Conservation (phyloP, 1,140 invertebrate species). For the Musca vetustissima region DNA sequence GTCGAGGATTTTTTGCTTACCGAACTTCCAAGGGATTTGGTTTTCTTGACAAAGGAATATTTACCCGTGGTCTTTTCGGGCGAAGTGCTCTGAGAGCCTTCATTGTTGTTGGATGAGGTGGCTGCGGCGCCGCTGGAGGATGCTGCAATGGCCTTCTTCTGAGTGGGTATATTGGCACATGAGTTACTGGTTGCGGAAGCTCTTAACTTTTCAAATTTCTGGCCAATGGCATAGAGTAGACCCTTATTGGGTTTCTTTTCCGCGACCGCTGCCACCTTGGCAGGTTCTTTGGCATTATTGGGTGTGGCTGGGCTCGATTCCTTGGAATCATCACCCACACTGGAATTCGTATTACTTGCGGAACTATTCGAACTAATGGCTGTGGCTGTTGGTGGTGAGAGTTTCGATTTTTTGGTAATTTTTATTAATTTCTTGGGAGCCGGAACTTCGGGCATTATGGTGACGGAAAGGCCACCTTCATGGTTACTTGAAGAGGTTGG, state of each 20-base stretch:
- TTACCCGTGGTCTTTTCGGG: slow-evolving; percentile 29
- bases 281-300: slow-evolving; percentile 12
- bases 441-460: slow-evolving; percentile 16
- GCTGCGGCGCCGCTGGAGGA: too few relatives aligned
- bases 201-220: slow-evolving; percentile 67
- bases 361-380: slow-evolving; percentile 32
- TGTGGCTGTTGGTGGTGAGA: slow-evolving; percentile 37
- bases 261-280: slow-evolving; percentile 25
- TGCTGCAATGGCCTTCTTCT: slow-evolving; percentile 21
- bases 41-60: slow-evolving; percentile 33
- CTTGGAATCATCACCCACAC: slow-evolving; percentile 41
- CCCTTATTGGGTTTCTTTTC: slow-evolving; percentile 54
- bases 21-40: slow-evolving; percentile 33
- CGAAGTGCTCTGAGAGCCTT: background rate
- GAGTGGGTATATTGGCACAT: slow-evolving; percentile 12
- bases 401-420: slow-evolving; percentile 47
- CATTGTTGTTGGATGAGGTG: too few relatives aligned
- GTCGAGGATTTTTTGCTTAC: slow-evolving; percentile 17
- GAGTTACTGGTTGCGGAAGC: slow-evolving; percentile 51
- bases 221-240: slow-evolving; percentile 61
- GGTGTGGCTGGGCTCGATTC: slow-evolving; percentile 40
- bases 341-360: slow-evolving; percentile 30
- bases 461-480: slow-evolving; percentile 35
- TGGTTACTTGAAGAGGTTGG: slow-evolving; percentile 26
- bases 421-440: slow-evolving; percentile 43